Evolutionary conservation across 2,888 invertebrate genomes (phyloP).

Genomic region (Tenthredo distinguenda): DNA sequence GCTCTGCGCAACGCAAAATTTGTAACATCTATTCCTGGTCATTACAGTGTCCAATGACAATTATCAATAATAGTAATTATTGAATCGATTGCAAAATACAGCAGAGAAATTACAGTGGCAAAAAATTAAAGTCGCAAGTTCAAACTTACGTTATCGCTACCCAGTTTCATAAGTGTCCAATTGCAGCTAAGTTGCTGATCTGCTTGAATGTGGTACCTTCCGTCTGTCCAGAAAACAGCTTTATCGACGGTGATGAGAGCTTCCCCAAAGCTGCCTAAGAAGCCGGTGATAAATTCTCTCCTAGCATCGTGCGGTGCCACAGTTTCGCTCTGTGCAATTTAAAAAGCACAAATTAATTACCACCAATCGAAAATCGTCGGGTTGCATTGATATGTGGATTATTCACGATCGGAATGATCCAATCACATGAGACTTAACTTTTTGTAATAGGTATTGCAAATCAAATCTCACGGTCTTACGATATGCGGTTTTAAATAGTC

Average conservation of each 20-base stretch:
- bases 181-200: constrained; percentile 91
- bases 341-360: constrained; percentile 34
- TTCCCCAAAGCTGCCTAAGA: constrained; percentile 88
- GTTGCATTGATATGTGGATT: constrained; percentile 20
- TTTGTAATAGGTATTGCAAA: neutral
- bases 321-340: constrained; percentile 85
- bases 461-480: neutral
- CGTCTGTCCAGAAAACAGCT: constrained; percentile 94
- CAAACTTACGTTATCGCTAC: constrained; percentile 80
- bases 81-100: neutral
- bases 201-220: constrained; percentile 93
- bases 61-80: neutral
- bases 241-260: constrained; percentile 84
- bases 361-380: neutral
- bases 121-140: neutral
- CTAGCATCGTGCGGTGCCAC: constrained; percentile 88
- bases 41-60: neutral
- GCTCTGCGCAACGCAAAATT: neutral
- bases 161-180: constrained; percentile 93
- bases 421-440: neutral
- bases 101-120: neutral
- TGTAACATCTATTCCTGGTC: no score
- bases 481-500: constrained; percentile 3
- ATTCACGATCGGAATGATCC: constrained; percentile 10
- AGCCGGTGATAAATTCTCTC: constrained; percentile 89